Evolutionary conservation across 1,140 invertebrate species (phyloP), one percentile per base, ranked within the genome.

Genomic region (Limonius californicus): DNA sequence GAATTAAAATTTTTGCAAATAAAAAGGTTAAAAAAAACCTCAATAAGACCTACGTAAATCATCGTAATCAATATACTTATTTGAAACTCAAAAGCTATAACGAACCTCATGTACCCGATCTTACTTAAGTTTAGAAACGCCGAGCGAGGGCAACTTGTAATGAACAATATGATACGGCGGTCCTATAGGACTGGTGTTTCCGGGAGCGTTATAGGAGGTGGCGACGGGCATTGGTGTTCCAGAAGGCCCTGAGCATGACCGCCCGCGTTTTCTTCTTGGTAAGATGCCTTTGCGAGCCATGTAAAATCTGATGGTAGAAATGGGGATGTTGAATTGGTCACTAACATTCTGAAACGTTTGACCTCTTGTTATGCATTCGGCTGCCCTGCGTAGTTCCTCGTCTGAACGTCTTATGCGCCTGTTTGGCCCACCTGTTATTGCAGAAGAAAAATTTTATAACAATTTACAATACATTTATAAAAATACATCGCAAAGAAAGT

Each of bases 291-390:
- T 90, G 59, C 89, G 80, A 19, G 88, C 89, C 89, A 90, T 90
- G 76, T 90, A 90, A 74, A 91, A 90, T 75, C 84, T 83, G 74
- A 90, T 90, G 55, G 89, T 91, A n/a, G 88, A 90, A 63, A 90
- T 90, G 50, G 89, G 89, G 76, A 90, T 91, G 70, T 89, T 89
- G 72, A 89, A 91, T 80, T 89, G 88, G 71, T 90, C 88, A 32
- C 88, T 90, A 32, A 89, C 89, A 7, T 87, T 89, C 76, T 90
- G 89, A 80, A 90, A 90, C 68, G 89, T 90, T 79, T 88, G 88
- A 11, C 89, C 89, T 16, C 87, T 83, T 9, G 86, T 87, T 23
- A 91, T 88, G 75, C 88, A 88, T 71, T 91, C 89, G 1, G 89
- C 89, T 2, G 89, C 89, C 71, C 88, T 84, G 1, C 87, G 84